Percentiles rank a stretch among this genome's conserved stretches.
Evolutionary conservation across 2,888 invertebrate genomes (phyloP).

Genomic region (Dynastes hyllus): DNA sequence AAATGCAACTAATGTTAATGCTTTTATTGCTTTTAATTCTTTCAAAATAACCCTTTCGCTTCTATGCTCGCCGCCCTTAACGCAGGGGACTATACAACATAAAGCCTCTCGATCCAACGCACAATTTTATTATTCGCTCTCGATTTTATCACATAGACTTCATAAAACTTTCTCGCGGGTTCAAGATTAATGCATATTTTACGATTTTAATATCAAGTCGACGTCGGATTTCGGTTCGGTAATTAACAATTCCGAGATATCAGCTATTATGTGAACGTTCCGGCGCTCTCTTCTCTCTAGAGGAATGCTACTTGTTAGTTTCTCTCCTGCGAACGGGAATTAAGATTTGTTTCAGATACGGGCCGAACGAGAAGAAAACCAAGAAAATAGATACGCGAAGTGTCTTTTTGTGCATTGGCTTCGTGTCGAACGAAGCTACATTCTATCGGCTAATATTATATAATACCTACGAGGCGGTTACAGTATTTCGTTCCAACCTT

Average conservation of each 20-base stretch:
- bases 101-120: slow-evolving; percentile 64
- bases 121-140: slow-evolving; percentile 68
- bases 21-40: not conserved
- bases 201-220: slow-evolving; percentile 67
- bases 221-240: slow-evolving; percentile 62
- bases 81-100: slow-evolving; percentile 28
- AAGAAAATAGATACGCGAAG: slow-evolving; percentile 29
- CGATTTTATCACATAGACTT: slow-evolving; percentile 68
- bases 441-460: not conserved
- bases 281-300: slow-evolving; percentile 52
- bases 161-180: slow-evolving; percentile 67
- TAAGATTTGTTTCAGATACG: slow-evolving; percentile 57
- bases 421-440: not conserved
- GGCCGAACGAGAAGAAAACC: slow-evolving; percentile 40
- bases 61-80: slow-evolving; percentile 2
- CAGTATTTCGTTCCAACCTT: too few species aligned
- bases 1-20: too few species aligned
- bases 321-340: slow-evolving; percentile 56
- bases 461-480: too few species aligned
- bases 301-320: slow-evolving; percentile 59
- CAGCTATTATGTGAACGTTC: slow-evolving; percentile 57
- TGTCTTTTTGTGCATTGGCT: slow-evolving; percentile 1
- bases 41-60: slow-evolving; percentile 27
- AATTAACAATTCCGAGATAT: slow-evolving; percentile 66
- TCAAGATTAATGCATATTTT: slow-evolving; percentile 68